Base-by-base conservation (phyloP, 1,140 invertebrate species). In the Reticulitermes speratus region DNA sequence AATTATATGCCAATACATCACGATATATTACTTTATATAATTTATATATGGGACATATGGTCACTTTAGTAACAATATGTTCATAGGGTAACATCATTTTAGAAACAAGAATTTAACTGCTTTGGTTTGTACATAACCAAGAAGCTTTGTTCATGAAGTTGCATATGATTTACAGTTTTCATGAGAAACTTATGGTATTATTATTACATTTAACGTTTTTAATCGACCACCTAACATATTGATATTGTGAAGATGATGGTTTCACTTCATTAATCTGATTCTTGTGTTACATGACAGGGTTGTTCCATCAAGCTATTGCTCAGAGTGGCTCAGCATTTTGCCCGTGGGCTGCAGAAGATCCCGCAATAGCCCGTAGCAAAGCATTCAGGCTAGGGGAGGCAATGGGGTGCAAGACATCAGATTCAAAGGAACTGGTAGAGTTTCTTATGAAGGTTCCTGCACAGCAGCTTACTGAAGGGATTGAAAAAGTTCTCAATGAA, bases 251-350 rank as follows among this genome's bases (percentile, higher is more conserved):
- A 14, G 21, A n/a, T 0, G 11, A 45, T 14, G 11, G 5, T 45
- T 84, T 21, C n/a, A n/a, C n/a, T 3, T 45, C 1, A 2, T 3
- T 45, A 52, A 45, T 25, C 19, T 75, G 16, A 12, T 84, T 14
- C 65, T 16, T 21, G 23, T 25, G 32, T 48, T 16, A 25, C 16
- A 7, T 11, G 21, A 32, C 44, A 92, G 91, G 91, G 16, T 83
- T 91, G 14, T 93, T 92, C 88, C 89, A 90, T 44, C 87, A 88
- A 84, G 91, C 88, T 2, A 90, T 92, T 44, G 87, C 90, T 65
- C 89, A 91, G 90, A 91, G 91, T 89, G 93, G 93, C 21, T 92
- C 91, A 12, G 92, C 93, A 59, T 87, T 93, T 8, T 91, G 90
- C 87, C 90, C 91, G 21, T 94, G 93, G 93, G 90, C 93, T 11